These are phyloP conservation scores for Archegozetes longisetosus DNA, from an alignment of 1,140 invertebrate genomes.

Conservation along the genomic window DNA sequence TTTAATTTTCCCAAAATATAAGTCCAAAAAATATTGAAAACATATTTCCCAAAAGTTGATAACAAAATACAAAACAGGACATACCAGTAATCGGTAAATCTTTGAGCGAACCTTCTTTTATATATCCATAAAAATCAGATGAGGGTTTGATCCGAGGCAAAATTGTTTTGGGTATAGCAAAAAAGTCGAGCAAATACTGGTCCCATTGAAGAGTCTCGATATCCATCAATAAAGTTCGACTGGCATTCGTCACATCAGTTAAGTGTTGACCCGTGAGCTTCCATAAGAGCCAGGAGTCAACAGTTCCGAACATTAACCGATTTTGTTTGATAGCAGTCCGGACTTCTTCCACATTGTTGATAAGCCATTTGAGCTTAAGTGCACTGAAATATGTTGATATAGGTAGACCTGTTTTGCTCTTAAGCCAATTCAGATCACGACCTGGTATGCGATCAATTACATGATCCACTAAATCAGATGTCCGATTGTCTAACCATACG, in stretches of 20 bases:
- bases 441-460: constrained; percentile 61
- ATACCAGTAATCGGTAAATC: constrained; percentile 70
- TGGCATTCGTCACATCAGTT: constrained; percentile 94
- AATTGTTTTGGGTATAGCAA: constrained; percentile 66
- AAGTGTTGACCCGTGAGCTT: constrained; percentile 80
- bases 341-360: constrained; percentile 70
- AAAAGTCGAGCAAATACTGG: constrained; percentile 61
- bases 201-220: constrained; percentile 76
- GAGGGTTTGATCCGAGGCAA: constrained; percentile 75
- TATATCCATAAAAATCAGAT: constrained; percentile 75
- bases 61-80: too few species aligned
- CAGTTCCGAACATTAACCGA: constrained; percentile 75
- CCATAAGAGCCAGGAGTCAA: constrained; percentile 95
- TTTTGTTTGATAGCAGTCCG: constrained; percentile 54
- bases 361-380: constrained; percentile 71
- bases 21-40: too few species aligned
- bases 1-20: too few species aligned
- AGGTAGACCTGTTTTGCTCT: constrained; percentile 56
- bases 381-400: constrained; percentile 94
- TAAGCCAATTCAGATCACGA: constrained; percentile 59
- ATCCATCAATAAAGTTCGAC: constrained; percentile 89
- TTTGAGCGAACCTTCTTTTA: constrained; percentile 49
- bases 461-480: constrained; percentile 61
- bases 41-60: too few species aligned
- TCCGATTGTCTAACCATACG: constrained; percentile 72